Conservation (phyloP, 2,113 vertebrate species). For the Acrocephalus arundinaceus region DNA sequence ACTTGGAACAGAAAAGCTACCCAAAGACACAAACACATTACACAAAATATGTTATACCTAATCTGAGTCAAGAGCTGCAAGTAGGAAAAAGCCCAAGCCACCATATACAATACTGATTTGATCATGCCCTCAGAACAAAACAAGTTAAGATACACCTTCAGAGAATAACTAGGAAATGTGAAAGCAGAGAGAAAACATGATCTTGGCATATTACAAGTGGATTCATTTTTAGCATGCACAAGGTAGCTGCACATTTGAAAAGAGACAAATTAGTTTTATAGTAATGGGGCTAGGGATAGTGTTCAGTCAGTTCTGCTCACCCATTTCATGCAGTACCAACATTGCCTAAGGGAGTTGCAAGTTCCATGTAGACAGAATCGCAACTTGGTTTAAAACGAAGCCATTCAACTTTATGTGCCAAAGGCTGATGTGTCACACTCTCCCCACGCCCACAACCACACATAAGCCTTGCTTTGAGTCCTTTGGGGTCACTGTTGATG, state of each 20-base stretch:
- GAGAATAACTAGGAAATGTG: not conserved
- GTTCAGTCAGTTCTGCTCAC: not conserved
- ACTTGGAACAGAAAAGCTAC: constrained; percentile 1
- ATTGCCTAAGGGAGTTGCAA: not conserved
- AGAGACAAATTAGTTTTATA: not conserved
- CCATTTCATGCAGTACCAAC: not conserved
- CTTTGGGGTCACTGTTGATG: not conserved
- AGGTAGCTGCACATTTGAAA: not conserved
- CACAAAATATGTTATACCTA: not conserved
- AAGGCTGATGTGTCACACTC: not conserved
- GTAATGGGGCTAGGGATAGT: not conserved
- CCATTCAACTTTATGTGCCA: not conserved
- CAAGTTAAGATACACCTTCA: not conserved
- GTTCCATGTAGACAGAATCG: not conserved
- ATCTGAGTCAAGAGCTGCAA: not conserved
- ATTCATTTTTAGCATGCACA: not conserved
- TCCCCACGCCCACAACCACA: not conserved
- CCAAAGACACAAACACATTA: not conserved
- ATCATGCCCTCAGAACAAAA: not conserved
- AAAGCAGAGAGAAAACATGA: not conserved
- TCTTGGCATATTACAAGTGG: not conserved
- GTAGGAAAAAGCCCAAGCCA: not conserved
- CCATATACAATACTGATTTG: not conserved
- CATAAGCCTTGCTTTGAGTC: not conserved
- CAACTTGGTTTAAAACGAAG: not conserved